Evolutionary conservation across 2,797 vertebrate species (phyloP), one percentile per base, ranked within the genome.

Genomic region (Ambastaia sidthimunki): DNA sequence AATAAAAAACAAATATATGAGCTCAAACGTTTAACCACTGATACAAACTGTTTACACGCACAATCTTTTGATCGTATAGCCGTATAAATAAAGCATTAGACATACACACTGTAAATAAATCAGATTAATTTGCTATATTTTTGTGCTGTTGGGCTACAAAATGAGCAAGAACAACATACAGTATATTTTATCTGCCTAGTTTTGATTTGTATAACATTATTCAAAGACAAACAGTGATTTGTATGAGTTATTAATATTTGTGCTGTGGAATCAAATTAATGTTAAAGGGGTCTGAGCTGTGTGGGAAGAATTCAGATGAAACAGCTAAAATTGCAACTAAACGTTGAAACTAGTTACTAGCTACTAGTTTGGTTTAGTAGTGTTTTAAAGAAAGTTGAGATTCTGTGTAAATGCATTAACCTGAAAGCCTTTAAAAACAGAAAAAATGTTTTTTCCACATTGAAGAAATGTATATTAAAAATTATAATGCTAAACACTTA

Each of bases 1-100:
- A 94, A 76, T 87, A 54, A 85, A 90, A 52, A 87, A 1, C 85
- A 50, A 25, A 13, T 12, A 55, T 62, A 57, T 63, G 28, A 67
- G 74, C 37, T 11, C 4, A 16, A 66, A 12, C 1, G n/a, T n/a
- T 9, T 12, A 12, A 78, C 10, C 1, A 48, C 4, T 4, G 50
- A 65, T 28, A 48, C 5, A 0, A 41, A 41, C 10, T 9, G 16
- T 62, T 55, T 79, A 34, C 37, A 19, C n/a, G 62, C 34, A 71
- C 54, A 48, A 18, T 47, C 37, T 28, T 79, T 16, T 44, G 7
- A 37, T 41, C 3, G 34, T 9, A 65, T 65, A 44, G 23, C 19
- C 55, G 60, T 71, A 59, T 16, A 41, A 19, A 57, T 72, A 73
- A 44, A 72, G 7, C 2, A 21, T 31, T 76, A 69, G 34, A 79